Conservation (phyloP, 2,888 invertebrate species). For the Rotaria magnacalcarata region DNA sequence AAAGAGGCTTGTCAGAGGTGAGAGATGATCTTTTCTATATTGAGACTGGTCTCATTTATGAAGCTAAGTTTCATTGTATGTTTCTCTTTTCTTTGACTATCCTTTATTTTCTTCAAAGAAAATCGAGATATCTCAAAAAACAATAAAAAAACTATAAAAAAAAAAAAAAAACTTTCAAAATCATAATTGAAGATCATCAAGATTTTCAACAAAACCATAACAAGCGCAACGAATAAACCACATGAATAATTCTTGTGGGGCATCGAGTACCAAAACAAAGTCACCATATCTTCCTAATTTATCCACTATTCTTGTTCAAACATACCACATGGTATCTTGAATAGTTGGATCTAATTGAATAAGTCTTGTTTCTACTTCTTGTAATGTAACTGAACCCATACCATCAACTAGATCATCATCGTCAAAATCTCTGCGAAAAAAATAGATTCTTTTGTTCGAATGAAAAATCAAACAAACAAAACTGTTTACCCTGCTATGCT, state of each 20-base stretch:
- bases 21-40: too few species aligned
- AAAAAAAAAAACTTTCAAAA: not conserved
- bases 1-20: too few species aligned
- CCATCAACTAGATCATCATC: conserved; percentile 28
- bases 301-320: not conserved
- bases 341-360: conserved; percentile 32
- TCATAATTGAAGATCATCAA: not conserved
- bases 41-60: too few species aligned
- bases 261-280: not conserved
- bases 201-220: not conserved
- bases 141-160: not conserved
- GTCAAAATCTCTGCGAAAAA: not conserved
- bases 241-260: not conserved
- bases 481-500: not conserved
- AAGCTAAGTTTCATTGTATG: too few species aligned
- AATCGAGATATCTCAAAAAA: not conserved
- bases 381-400: not conserved
- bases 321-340: conserved; percentile 31
- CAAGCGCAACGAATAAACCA: too few species aligned
- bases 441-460: not conserved
- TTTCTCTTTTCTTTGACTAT: too few species aligned
- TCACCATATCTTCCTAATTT: not conserved
- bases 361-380: conserved; percentile 12
- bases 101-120: not conserved
- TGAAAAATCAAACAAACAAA: not conserved